A percentile compares a stretch with the other conserved stretches of the same genome.
These are phyloP conservation scores for Apodemia mormo DNA, from an alignment of 2,888 invertebrate genomes.

Conservation along the genomic window DNA sequence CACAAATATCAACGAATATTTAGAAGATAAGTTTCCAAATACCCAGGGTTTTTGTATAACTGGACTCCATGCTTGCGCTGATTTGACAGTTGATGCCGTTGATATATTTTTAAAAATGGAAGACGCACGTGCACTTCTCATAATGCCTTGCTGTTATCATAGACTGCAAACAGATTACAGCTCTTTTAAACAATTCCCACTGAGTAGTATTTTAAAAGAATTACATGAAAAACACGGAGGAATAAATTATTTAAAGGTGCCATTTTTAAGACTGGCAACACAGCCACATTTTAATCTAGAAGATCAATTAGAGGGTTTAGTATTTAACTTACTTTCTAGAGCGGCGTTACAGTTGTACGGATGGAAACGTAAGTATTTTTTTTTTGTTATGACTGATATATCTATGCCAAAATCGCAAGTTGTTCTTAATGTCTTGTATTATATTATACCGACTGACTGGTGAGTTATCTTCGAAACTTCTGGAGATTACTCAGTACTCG, in stretches of 20 bases:
- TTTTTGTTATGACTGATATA: background rate
- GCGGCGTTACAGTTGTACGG: constrained; percentile 84
- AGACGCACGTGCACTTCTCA: constrained; percentile 78
- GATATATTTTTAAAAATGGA: constrained; percentile 83
- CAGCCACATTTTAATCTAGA: constrained; percentile 82
- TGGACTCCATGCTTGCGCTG: constrained; percentile 90
- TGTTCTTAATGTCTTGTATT: background rate
- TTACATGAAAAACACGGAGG: constrained; percentile 56
- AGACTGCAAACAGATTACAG: constrained; percentile 70
- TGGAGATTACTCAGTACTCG: no score
- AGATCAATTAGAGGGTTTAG: constrained; percentile 73
- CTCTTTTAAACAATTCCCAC: constrained; percentile 85
- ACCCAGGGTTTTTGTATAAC: constrained; percentile 57
- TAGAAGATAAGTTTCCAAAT: constrained; percentile 62
- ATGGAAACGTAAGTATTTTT: constrained; percentile 72
- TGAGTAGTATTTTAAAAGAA: constrained; percentile 77
- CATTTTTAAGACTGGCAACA: constrained; percentile 87
- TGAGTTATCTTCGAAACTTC: no score
- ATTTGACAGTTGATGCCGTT: constrained; percentile 86
- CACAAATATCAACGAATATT: constrained; percentile 59
- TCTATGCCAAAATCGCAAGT: background rate
- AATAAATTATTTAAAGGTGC: constrained; percentile 75
- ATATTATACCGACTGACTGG: no score
- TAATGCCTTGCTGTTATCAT: constrained; percentile 92
- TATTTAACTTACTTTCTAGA: constrained; percentile 80